These are phyloP conservation scores for Trialeurodes vaporariorum DNA, from an alignment of 1,140 invertebrate species.

Conservation along the genomic window DNA sequence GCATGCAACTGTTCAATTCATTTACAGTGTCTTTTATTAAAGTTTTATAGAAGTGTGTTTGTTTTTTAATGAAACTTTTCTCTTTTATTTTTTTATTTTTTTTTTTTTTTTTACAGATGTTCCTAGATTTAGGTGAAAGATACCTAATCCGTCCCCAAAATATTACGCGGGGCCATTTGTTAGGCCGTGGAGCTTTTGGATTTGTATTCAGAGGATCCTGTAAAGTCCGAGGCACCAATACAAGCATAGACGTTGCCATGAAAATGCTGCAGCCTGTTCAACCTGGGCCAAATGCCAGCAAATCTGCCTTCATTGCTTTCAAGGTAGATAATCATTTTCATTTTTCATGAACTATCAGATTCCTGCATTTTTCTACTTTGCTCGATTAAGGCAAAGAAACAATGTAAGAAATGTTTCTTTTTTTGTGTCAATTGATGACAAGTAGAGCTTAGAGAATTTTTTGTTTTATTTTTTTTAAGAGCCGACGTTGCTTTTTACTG, in stretches of 20 bases:
- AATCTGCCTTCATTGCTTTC: conserved; percentile 61
- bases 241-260: conserved; percentile 68
- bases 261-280: conserved; percentile 92
- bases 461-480: neutral
- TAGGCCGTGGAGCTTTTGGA: conserved; percentile 95
- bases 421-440: neutral
- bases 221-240: conserved; percentile 44
- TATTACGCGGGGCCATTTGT: conserved; percentile 60
- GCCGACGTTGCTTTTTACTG: no score
- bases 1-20: no score
- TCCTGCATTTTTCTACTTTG: neutral
- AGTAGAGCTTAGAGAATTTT: neutral
- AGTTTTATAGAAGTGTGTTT: no score
- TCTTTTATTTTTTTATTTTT: no score
- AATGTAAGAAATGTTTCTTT: no score
- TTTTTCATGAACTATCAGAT: neutral
- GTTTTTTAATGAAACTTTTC: no score
- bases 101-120: no score
- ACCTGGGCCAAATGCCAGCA: conserved; percentile 62
- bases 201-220: conserved; percentile 84
- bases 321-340: conserved; percentile 41
- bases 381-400: no score
- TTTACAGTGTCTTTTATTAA: no score
- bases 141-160: conserved; percentile 66
- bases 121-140: conserved; percentile 73